Evolutionary conservation across 1,140 invertebrate genomes (phyloP).

Genomic region (Drosophila lini): DNA sequence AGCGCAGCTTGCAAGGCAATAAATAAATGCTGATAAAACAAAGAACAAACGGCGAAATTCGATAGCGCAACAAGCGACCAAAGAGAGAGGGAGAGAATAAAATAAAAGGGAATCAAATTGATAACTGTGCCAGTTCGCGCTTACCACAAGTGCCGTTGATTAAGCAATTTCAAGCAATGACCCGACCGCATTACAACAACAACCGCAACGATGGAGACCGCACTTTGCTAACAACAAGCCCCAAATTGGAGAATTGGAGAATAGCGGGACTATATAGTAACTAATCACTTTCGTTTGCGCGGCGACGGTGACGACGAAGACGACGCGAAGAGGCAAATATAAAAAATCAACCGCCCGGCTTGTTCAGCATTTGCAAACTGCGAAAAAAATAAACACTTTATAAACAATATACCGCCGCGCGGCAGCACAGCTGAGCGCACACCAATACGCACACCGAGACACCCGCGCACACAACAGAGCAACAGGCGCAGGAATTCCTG

Average conservation of each 20-base stretch:
- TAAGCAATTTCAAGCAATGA: constrained; percentile 73
- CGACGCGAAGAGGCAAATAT: constrained; percentile 12
- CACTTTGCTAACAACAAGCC: constrained; percentile 29
- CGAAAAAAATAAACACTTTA: constrained; percentile 53
- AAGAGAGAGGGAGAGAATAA: not conserved
- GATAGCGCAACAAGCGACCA: constrained; percentile 17
- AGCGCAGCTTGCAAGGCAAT: constrained; percentile 47
- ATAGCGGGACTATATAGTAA: constrained; percentile 15
- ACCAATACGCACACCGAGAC: constrained; percentile 26
- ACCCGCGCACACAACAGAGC: constrained; percentile 37
- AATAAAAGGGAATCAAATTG: constrained; percentile 29
- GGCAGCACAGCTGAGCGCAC: constrained; percentile 61
- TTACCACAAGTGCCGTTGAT: constrained; percentile 77
- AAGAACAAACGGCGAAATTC: constrained; percentile 50
- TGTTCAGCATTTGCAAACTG: constrained; percentile 69
- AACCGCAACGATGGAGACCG: constrained; percentile 25
- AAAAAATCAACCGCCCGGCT: constrained; percentile 63
- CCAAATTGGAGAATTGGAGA: constrained; percentile 55
- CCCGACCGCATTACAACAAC: constrained; percentile 46
- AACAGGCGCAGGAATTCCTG: constrained; percentile 61
- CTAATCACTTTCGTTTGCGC: constrained; percentile 75
- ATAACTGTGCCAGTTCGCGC: constrained; percentile 60
- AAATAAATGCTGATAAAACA: constrained; percentile 66
- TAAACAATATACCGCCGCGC: constrained; percentile 64
- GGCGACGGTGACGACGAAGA: constrained; percentile 16